Conservation (phyloP, 2,113 vertebrate species). For the Trogon melanurus region DNA sequence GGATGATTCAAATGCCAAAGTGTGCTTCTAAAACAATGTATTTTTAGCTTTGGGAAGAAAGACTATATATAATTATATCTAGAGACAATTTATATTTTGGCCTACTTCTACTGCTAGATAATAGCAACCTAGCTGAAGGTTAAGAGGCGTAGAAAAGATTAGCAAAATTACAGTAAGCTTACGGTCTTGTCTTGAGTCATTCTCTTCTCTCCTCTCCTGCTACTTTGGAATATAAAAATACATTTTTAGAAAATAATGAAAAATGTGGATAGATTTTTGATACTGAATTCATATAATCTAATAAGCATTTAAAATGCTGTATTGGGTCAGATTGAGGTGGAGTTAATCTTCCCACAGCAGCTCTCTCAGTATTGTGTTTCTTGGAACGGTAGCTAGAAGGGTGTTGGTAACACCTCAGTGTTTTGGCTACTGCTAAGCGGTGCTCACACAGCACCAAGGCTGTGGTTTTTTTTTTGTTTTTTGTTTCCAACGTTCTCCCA, state of each 20-base stretch:
- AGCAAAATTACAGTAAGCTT: background rate
- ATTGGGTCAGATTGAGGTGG: too few relatives aligned
- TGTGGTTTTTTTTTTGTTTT: too few relatives aligned
- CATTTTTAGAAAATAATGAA: background rate
- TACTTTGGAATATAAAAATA: background rate
- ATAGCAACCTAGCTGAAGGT: background rate
- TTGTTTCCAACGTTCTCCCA: too few relatives aligned
- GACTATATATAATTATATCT: background rate
- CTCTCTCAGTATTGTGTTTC: too few relatives aligned
- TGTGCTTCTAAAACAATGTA: background rate
- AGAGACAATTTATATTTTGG: background rate
- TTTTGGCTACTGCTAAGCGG: too few relatives aligned
- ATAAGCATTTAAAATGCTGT: background rate
- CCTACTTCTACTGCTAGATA: background rate
- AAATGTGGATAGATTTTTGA: background rate
- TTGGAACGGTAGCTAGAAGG: too few relatives aligned
- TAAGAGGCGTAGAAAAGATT: background rate
- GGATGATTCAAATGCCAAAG: background rate
- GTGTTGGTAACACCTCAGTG: too few relatives aligned
- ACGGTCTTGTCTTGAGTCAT: background rate
- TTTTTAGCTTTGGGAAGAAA: background rate
- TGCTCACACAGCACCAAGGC: too few relatives aligned
- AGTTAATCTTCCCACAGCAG: too few relatives aligned
- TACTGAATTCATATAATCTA: background rate
- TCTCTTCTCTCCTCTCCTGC: background rate